Base-by-base conservation (phyloP, 2,113 vertebrate species). In the Urocolius indicus region DNA sequence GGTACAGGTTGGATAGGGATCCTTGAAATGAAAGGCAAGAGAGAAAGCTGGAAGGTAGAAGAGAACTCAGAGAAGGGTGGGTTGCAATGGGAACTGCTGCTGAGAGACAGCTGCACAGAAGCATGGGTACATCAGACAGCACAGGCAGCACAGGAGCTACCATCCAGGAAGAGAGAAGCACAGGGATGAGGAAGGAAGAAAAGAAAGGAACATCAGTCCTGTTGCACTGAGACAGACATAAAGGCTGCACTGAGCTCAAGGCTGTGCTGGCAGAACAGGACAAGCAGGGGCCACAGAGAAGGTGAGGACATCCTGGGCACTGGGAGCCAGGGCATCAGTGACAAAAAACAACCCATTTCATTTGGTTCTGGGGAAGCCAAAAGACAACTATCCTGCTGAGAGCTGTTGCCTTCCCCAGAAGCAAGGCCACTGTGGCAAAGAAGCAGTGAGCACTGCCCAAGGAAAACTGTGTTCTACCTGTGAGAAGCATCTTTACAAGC, bases 311-410 rank as follows among this genome's bases (percentile, higher is more conserved):
- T 11, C 17, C 14, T 22, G 41, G 16, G 57, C 26, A 36, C 43
- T 21, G 12, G 23, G 36, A 58, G 23, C 32, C 49, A 59, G 32
- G 24, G 16, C 58, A 72, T 10, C 21, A 7, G 11, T 6, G 51
- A 30, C 16, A 45, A 36, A 48, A 59, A 15, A 46, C 43, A 45
- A 52, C 76, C 18, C 11, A 7, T 2, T 55, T 45, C 34, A 26
- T 38, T 4, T 9, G 4, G n/a, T 10, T 36, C 29, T 9, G 16
- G 30, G n/a, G 52, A 36, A 72, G 21, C 19, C 26, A 43, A 14
- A 23, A 55, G 13, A 18, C 18, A 46, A 2, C 12, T 6, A 6
- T 10, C 27, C 32, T 0, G 0, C 12, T 20, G 58, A 24, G 18
- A 38, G 49, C 59, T n/a, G 9, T 4, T 11, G 49, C 43, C 61